phyloP scores from a whole-genome alignment of 2,113 vertebrate genomes.

The Cyanoderma ruficeps region DNA sequence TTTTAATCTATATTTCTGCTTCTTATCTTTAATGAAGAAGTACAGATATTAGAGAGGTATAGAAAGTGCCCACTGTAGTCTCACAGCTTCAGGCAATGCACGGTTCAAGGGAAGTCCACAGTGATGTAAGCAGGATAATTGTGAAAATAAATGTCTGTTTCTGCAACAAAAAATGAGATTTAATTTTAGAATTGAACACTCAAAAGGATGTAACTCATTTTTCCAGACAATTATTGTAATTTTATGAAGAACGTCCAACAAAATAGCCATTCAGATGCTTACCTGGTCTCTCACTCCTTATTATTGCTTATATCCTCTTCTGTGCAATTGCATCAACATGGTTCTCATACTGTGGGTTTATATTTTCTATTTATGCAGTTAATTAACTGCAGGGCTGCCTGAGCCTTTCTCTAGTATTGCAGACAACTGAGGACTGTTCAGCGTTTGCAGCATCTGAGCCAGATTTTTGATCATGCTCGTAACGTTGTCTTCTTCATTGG shows the following conservation, averaged over 20 bases:
- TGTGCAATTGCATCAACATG: not conserved
- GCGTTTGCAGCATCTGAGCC: not conserved
- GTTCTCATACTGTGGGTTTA: not conserved
- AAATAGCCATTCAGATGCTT: not conserved
- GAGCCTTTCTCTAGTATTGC: not conserved
- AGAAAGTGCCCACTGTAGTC: not conserved
- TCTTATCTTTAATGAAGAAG: not conserved
- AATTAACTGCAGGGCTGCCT: not conserved
- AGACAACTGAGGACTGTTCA: not conserved
- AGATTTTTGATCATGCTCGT: rapidly evolving
- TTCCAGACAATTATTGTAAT: not conserved
- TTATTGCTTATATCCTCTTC: not conserved
- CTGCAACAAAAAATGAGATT: not conserved
- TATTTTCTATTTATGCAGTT: not conserved
- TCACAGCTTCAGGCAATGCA: not conserved
- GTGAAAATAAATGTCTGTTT: not conserved
- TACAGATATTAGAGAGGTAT: not conserved
- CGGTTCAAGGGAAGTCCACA: not conserved
- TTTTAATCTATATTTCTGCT: not conserved
- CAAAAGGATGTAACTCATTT: not conserved
- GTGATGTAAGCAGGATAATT: not conserved
- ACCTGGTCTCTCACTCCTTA: not conserved
- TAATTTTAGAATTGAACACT: not conserved
- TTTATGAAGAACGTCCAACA: not conserved
- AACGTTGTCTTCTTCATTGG: rapidly evolving